These are phyloP conservation scores for Chloroclysta siterata DNA, from an alignment of 2,888 invertebrate species.

Conservation along the genomic window DNA sequence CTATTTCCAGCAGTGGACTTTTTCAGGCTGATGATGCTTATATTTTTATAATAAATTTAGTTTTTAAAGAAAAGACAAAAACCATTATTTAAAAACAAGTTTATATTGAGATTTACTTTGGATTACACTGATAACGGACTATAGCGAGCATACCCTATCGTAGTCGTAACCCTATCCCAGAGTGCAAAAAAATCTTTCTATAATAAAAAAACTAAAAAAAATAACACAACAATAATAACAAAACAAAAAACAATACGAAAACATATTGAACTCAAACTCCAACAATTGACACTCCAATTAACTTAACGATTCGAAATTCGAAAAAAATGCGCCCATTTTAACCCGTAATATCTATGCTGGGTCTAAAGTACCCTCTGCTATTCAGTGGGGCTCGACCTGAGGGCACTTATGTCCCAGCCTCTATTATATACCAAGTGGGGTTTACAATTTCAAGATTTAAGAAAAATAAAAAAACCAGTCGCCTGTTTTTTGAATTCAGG, in stretches of 20 bases:
- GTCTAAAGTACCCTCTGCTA: constrained; percentile 56
- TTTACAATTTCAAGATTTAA: constrained; percentile 62
- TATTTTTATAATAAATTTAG: too few relatives aligned
- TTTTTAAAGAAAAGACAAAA: too few relatives aligned
- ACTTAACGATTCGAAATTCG: constrained; percentile 43
- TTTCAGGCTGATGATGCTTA: too few relatives aligned
- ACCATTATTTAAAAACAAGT: too few relatives aligned
- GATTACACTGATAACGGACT: too few relatives aligned
- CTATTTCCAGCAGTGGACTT: too few relatives aligned
- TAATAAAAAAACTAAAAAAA: background rate
- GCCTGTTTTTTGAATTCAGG: constrained; percentile 44
- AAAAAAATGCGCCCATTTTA: constrained; percentile 52
- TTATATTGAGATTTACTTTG: too few relatives aligned
- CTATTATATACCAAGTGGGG: constrained; percentile 68
- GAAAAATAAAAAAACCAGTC: constrained; percentile 50
- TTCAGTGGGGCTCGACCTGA: constrained; percentile 55
- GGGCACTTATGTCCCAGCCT: constrained; percentile 55
- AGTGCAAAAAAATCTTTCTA: background rate
- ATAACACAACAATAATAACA: constrained; percentile 1
- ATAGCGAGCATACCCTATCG: too few relatives aligned
- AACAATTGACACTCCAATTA: constrained; percentile 42
- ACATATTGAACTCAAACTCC: constrained; percentile 20
- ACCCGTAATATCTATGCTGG: constrained; percentile 61
- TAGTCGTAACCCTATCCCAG: too few relatives aligned
- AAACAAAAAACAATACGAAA: constrained; percentile 19